These are phyloP conservation scores for Zaprionus inermis DNA, from an alignment of 1,140 invertebrate species.

Conservation along the genomic window DNA sequence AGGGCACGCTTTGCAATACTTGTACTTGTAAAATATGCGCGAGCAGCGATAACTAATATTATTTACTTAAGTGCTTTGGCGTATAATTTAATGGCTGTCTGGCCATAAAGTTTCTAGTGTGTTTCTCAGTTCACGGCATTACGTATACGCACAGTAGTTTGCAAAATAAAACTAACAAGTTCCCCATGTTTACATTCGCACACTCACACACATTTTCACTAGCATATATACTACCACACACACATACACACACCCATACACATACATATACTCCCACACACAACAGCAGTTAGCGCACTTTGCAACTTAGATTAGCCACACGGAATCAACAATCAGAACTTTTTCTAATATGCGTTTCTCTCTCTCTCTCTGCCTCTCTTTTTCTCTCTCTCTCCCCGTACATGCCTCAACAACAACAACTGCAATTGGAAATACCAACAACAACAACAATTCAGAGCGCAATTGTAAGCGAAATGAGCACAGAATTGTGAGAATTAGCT, in stretches of 20 bases:
- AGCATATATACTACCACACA: conserved; percentile 14
- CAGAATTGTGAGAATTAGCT: conserved; percentile 84
- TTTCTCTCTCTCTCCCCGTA: conserved; percentile 27
- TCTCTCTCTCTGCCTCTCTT: conserved; percentile 28
- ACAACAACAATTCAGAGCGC: conserved; percentile 68
- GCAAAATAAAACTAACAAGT: conserved; percentile 54
- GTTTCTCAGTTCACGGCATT: conserved; percentile 35
- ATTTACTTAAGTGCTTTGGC: conserved; percentile 50
- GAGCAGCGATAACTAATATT: conserved; percentile 27
- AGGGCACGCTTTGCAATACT: conserved; percentile 19
- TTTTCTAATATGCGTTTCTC: conserved; percentile 61
- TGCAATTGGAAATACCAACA: conserved; percentile 25
- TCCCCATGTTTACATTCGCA: conserved; percentile 29
- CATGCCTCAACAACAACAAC: conserved; percentile 50
- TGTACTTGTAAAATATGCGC: conserved; percentile 18
- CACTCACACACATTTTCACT: conserved; percentile 8
- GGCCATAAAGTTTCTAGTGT: conserved; percentile 18
- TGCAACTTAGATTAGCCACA: conserved; percentile 54
- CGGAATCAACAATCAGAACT: conserved; percentile 48
- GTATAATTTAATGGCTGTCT: conserved; percentile 51
- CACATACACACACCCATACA: conserved; percentile 24
- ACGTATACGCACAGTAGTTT: conserved; percentile 65
- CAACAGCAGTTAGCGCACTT: conserved; percentile 38
- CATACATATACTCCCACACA: conserved; percentile 14
- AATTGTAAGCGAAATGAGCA: conserved; percentile 84